Conservation (phyloP, 2,113 vertebrate genomes). For the Propithecus coquereli region DNA sequence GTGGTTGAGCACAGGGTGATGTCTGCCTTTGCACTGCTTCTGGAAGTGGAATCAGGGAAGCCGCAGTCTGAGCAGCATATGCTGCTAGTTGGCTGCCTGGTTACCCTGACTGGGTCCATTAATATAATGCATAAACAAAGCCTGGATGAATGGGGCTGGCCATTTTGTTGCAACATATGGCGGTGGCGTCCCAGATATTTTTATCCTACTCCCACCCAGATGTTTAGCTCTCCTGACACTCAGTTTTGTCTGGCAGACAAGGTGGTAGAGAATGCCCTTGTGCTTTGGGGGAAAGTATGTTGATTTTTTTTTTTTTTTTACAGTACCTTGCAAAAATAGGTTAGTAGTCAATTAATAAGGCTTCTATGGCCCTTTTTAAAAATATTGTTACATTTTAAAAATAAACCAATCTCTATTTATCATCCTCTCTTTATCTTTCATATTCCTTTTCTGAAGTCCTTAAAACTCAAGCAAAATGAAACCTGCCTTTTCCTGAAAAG, state of each 20-base stretch:
- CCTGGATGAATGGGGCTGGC: conserved; percentile 59
- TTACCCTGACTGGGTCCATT: conserved; percentile 59
- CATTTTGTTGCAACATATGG: conserved; percentile 58
- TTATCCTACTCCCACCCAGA: conserved; percentile 29
- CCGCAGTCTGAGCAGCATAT: conserved; percentile 58
- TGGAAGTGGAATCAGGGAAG: conserved; percentile 30
- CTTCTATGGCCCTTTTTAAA: not conserved
- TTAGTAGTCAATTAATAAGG: not conserved
- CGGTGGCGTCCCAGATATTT: conserved; percentile 58
- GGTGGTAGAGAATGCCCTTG: conserved; percentile 44
- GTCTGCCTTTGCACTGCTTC: not conserved
- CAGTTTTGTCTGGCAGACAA: conserved; percentile 35
- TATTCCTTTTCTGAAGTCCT: not conserved
- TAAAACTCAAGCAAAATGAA: not conserved
- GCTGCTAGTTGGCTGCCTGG: conserved; percentile 60
- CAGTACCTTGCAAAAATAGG: not conserved
- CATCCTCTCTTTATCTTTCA: not conserved
- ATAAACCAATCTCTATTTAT: not conserved
- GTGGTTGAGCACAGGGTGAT: accelerated
- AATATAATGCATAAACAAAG: conserved; percentile 62
- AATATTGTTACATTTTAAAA: not conserved
- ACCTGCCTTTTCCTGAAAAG: not conserved
- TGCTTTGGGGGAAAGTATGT: not conserved
- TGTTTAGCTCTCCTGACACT: conserved; percentile 48
- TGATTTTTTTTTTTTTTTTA: not conserved